Percentiles rank a stretch among this genome's conserved stretches.
Evolutionary conservation across 2,797 vertebrate species (phyloP).

Genomic region (Chromobotia macracanthus): DNA sequence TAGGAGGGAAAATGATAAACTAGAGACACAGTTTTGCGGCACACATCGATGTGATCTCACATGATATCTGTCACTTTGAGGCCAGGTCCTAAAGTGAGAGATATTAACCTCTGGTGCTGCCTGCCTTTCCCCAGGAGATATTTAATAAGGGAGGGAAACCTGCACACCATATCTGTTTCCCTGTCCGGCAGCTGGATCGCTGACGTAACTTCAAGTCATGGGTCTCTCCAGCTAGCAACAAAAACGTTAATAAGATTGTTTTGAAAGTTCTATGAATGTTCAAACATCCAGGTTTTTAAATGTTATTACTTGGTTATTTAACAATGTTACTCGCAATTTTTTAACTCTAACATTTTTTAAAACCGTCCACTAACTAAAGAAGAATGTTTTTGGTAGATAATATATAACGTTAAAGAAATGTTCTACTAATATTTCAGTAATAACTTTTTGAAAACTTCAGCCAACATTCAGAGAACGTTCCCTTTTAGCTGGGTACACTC

Average conservation of each 20-base stretch:
- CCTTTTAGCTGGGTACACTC: not conserved
- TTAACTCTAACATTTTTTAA: too few relatives aligned
- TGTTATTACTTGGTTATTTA: too few relatives aligned
- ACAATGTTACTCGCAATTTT: too few relatives aligned
- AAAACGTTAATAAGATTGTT: too few relatives aligned
- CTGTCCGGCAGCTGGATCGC: constrained; percentile 61
- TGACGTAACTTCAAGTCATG: constrained; percentile 48
- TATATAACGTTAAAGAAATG: too few relatives aligned
- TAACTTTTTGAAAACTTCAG: too few relatives aligned
- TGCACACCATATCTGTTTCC: constrained; percentile 50
- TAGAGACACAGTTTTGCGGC: not conserved
- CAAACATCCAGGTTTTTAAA: too few relatives aligned
- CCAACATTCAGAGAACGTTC: too few relatives aligned
- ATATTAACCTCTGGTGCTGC: constrained; percentile 55
- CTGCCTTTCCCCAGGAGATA: constrained; percentile 62
- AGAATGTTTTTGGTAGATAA: too few relatives aligned
- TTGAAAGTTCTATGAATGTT: too few relatives aligned
- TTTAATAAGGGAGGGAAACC: constrained; percentile 65
- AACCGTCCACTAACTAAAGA: too few relatives aligned
- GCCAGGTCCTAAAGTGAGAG: constrained; percentile 43
- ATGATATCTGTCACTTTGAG: constrained; percentile 36
- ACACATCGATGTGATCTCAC: constrained; percentile 37
- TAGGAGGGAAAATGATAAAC: constrained; percentile 26
- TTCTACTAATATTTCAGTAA: too few relatives aligned
- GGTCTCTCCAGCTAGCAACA: not conserved